Evolutionary conservation across 1,140 invertebrate species (phyloP).

Genomic region (Drosophila sp.): DNA sequence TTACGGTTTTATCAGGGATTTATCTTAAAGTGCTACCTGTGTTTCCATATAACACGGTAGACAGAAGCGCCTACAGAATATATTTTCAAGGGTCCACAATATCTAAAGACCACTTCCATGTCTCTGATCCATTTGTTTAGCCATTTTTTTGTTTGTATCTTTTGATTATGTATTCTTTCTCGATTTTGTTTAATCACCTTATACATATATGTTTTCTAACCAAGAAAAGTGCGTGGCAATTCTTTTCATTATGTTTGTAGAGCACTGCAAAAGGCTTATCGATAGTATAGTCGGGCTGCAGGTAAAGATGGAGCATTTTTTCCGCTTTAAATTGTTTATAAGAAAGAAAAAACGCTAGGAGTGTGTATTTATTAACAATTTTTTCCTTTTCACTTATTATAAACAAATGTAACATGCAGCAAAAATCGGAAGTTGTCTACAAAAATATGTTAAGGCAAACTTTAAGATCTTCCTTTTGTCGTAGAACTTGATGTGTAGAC

Average conservation of each 20-base stretch:
- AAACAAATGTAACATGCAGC: no score
- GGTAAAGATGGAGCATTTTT: no score
- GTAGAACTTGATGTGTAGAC: not conserved
- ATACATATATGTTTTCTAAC: not conserved
- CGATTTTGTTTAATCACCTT: not conserved
- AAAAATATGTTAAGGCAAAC: no score
- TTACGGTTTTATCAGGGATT: slow-evolving; percentile 43
- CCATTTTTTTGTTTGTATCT: not conserved
- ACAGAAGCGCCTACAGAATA: not conserved
- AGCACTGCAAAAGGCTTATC: not conserved
- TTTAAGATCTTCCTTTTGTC: not conserved
- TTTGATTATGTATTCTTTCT: not conserved
- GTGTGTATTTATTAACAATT: no score
- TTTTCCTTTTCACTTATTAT: no score
- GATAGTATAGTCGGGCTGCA: no score
- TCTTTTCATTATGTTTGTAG: not conserved
- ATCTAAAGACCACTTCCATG: not conserved
- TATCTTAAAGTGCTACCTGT: slow-evolving; percentile 61
- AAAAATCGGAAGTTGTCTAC: no score
- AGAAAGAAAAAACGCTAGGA: no score
- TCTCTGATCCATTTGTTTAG: not conserved
- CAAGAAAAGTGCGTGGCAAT: not conserved
- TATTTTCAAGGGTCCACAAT: not conserved
- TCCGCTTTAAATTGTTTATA: no score
- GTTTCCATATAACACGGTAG: slow-evolving; percentile 7